Percentiles rank a stretch among this genome's conserved stretches.
phyloP scores from a whole-genome alignment of 2,888 invertebrate genomes.

The Alentia gelatinosa region DNA sequence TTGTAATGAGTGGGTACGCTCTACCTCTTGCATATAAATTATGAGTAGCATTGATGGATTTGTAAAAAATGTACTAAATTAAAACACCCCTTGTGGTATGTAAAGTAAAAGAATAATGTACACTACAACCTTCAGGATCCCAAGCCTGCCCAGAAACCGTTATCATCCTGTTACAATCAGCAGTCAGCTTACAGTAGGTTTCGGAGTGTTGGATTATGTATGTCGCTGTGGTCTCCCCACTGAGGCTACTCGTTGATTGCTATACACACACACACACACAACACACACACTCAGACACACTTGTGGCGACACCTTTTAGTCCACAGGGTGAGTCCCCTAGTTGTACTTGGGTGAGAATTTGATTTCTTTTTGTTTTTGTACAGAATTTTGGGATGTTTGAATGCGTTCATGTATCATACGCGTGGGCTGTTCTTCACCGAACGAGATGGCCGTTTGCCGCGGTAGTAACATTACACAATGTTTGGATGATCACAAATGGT shows the following conservation, averaged over 20 bases:
- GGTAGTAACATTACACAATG: constrained; percentile 38
- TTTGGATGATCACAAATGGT: background rate
- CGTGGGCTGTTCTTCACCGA: background rate
- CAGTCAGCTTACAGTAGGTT: background rate
- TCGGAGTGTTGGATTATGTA: constrained; percentile 39
- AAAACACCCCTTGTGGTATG: background rate
- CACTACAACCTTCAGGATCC: background rate
- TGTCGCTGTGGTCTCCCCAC: background rate
- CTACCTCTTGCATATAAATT: background rate
- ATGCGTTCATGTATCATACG: constrained; percentile 44
- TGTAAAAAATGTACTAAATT: background rate
- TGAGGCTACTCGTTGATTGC: constrained; percentile 21
- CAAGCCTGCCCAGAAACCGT: no score
- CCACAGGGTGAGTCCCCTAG: background rate
- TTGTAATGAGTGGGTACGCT: background rate
- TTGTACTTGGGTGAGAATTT: constrained; percentile 34
- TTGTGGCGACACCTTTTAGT: constrained; percentile 15
- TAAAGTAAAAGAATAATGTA: background rate
- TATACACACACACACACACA: constrained; percentile 40
- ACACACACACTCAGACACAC: no score
- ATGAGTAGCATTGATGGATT: background rate
- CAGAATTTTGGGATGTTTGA: constrained; percentile 38
- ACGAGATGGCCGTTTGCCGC: background rate
- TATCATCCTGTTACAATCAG: background rate
- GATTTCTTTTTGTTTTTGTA: constrained; percentile 31